phyloP scores from a whole-genome alignment of 2,113 vertebrate genomes.

The Cheilinus undulatus region DNA sequence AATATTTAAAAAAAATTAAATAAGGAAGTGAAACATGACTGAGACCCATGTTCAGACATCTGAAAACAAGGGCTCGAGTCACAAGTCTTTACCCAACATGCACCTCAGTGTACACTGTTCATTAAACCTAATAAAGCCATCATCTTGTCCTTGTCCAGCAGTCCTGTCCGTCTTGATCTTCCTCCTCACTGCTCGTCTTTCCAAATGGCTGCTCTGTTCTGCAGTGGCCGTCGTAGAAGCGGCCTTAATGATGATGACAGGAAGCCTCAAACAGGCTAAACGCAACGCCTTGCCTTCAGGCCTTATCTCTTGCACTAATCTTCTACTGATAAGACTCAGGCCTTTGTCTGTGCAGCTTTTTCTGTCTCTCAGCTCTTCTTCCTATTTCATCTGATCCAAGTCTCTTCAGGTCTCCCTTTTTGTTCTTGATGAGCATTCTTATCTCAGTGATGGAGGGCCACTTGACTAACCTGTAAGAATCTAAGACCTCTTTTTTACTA shows the following conservation, averaged over 20 bases:
- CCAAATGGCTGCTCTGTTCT: constrained; percentile 74
- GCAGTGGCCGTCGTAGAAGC: constrained; percentile 62
- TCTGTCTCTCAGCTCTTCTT: constrained; percentile 61
- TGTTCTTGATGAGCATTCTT: constrained; percentile 39
- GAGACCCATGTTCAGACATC: too few relatives aligned
- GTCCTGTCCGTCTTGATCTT: constrained; percentile 67
- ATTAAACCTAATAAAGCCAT: constrained; percentile 53
- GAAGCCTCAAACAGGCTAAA: constrained; percentile 78
- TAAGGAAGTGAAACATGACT: too few relatives aligned
- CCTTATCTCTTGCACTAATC: constrained; percentile 76
- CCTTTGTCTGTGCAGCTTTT: constrained; percentile 61
- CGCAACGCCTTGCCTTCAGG: constrained; percentile 71
- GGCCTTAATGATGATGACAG: constrained; percentile 83
- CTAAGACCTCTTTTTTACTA: constrained; percentile 20
- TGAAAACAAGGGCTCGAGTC: constrained; percentile 3
- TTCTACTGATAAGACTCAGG: constrained; percentile 74
- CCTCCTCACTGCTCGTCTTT: constrained; percentile 61
- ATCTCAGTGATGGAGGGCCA: constrained; percentile 21
- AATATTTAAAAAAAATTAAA: too few relatives aligned
- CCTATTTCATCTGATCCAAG: constrained; percentile 60
- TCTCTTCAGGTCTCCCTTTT: constrained; percentile 53
- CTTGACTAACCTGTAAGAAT: constrained; percentile 47
- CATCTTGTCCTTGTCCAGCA: constrained; percentile 57
- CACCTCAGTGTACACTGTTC: constrained; percentile 38
- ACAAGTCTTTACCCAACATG: constrained; percentile 17